These are phyloP conservation scores for Parauchenoglanis ngamensis DNA, from an alignment of 2,797 vertebrate genomes.

Conservation along the genomic window DNA sequence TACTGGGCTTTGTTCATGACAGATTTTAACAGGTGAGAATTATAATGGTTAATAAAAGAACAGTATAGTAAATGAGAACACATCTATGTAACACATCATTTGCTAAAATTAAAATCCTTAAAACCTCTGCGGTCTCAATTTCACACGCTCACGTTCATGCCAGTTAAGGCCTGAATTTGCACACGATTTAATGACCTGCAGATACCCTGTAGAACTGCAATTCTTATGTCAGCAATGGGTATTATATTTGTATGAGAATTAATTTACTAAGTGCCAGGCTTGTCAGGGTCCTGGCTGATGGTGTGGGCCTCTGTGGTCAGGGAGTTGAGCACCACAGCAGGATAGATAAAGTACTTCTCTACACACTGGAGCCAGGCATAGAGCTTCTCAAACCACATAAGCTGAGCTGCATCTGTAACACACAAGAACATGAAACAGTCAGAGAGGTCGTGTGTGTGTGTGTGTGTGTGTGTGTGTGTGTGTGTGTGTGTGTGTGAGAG, in stretches of 20 bases:
- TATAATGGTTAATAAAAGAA: background rate
- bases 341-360: constrained; percentile 90
- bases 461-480: background rate
- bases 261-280: constrained; percentile 86
- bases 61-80: too few species aligned
- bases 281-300: constrained; percentile 82
- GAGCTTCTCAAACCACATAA: constrained; percentile 95
- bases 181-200: background rate
- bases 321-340: constrained; percentile 87
- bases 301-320: constrained; percentile 84
- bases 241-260: background rate
- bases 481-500: background rate
- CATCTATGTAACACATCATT: background rate
- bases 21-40: background rate
- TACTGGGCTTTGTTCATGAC: background rate
- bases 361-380: constrained; percentile 88
- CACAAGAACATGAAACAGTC: constrained; percentile 5
- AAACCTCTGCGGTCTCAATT: background rate
- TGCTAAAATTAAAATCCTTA: background rate
- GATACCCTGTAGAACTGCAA: background rate
- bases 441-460: background rate
- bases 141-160: background rate
- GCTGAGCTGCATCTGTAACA: constrained; percentile 82
- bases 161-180: background rate
- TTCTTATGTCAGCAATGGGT: too few species aligned